Evolutionary conservation across 30 jellyfish, hydroid and myxozoan genomes (phyloP).

Genomic region (Sanderia malayensis): DNA sequence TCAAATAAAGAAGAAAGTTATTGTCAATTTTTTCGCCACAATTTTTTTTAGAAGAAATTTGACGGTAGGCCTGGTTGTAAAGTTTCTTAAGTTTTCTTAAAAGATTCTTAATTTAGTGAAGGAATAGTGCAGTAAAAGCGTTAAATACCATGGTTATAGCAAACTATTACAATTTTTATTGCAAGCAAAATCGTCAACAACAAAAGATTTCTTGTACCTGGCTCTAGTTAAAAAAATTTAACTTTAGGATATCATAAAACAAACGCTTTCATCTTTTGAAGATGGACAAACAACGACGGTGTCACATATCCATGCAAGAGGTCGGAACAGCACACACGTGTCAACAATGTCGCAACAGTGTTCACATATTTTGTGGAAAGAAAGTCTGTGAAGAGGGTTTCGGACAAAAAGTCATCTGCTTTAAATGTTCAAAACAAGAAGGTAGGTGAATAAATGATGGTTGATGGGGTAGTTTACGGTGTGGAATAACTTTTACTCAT

Average conservation of each 20-base stretch:
- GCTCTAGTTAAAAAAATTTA: too few relatives aligned
- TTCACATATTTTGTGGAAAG: not conserved
- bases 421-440: not conserved
- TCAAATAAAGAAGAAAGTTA: too few relatives aligned
- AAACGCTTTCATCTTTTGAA: not conserved
- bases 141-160: too few relatives aligned
- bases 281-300: not conserved
- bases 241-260: not conserved
- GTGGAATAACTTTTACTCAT: not conserved
- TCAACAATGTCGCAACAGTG: not conserved
- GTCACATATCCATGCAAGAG: not conserved
- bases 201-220: too few relatives aligned
- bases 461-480: not conserved
- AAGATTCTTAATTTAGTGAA: too few relatives aligned
- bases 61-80: too few relatives aligned
- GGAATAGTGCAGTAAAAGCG: too few relatives aligned
- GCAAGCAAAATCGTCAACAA: too few relatives aligned
- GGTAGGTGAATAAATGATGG: not conserved
- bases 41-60: too few relatives aligned
- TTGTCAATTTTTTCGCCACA: too few relatives aligned
- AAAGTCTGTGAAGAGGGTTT: not conserved
- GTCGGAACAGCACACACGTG: not conserved
- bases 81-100: too few relatives aligned
- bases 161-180: too few relatives aligned
- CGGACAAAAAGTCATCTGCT: constrained; percentile 2